Evolutionary conservation across 2,797 vertebrate species (phyloP).

Genomic region (Emys orbicularis): DNA sequence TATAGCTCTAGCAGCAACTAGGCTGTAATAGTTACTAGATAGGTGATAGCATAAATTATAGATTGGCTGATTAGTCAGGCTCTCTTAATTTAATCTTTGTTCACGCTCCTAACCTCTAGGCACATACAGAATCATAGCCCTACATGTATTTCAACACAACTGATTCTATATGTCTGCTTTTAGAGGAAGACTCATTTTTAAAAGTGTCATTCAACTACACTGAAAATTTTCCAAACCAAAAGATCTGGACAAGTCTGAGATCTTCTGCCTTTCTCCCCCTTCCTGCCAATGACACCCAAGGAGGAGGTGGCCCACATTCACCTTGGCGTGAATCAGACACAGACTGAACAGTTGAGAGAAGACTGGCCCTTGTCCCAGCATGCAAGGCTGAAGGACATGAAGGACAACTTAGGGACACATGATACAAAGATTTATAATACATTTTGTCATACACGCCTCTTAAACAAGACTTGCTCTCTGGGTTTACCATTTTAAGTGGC

Average conservation of each 20-base stretch:
- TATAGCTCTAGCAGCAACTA: neutral
- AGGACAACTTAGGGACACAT: no score
- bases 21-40: neutral
- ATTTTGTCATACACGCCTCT: accelerated
- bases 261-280: accelerated
- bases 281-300: neutral
- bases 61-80: neutral
- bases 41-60: neutral
- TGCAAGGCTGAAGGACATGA: accelerated
- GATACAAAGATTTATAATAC: accelerated
- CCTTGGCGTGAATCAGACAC: neutral
- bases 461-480: neutral
- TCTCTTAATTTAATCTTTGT: neutral
- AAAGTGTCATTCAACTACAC: neutral
- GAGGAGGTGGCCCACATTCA: neutral
- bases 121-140: neutral
- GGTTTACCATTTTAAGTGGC: neutral
- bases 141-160: accelerated
- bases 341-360: neutral
- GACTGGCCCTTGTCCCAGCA: neutral
- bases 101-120: neutral
- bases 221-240: neutral
- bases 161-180: neutral
- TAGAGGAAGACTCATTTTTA: neutral
- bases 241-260: neutral